These are phyloP conservation scores for Machimus rusticus DNA, from an alignment of 2,888 invertebrate genomes.

Conservation along the genomic window DNA sequence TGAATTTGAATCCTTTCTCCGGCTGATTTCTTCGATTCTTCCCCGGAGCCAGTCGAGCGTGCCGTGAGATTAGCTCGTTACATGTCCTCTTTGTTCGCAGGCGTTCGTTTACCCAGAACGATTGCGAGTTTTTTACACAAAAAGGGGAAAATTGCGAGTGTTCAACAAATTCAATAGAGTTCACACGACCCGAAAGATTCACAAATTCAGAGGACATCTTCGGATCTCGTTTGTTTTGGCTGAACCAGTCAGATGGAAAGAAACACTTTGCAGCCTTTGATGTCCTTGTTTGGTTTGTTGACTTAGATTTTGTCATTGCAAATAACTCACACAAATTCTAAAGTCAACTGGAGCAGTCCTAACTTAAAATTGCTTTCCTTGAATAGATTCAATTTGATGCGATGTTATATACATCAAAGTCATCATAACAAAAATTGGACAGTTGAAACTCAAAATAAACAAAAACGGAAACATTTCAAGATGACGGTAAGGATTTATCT, in stretches of 20 bases:
- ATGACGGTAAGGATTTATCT: background rate
- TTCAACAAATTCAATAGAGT: slow-evolving; percentile 32
- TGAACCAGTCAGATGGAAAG: slow-evolving; percentile 55
- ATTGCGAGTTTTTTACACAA: background rate
- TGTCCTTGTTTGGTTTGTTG: background rate
- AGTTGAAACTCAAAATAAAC: background rate
- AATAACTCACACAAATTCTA: background rate
- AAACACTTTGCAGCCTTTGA: slow-evolving; percentile 36
- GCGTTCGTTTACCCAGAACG: background rate
- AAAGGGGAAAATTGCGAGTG: slow-evolving; percentile 28
- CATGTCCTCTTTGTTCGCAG: background rate
- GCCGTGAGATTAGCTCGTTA: slow-evolving; percentile 44
- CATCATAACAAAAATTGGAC: background rate
- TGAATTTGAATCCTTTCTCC: slow-evolving; percentile 43
- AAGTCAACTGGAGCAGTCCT: background rate
- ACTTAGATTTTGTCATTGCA: background rate
- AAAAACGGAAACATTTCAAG: background rate
- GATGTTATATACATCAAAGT: background rate
- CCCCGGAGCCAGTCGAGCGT: slow-evolving; percentile 41
- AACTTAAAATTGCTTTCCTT: background rate
- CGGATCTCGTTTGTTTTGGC: background rate
- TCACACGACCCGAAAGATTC: slow-evolving; percentile 1
- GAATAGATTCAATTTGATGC: background rate
- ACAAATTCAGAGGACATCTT: background rate
- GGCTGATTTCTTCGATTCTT: slow-evolving; percentile 40